Evolutionary conservation across 2,113 vertebrate species (phyloP).

Genomic region (Lepisosteus osseus): DNA sequence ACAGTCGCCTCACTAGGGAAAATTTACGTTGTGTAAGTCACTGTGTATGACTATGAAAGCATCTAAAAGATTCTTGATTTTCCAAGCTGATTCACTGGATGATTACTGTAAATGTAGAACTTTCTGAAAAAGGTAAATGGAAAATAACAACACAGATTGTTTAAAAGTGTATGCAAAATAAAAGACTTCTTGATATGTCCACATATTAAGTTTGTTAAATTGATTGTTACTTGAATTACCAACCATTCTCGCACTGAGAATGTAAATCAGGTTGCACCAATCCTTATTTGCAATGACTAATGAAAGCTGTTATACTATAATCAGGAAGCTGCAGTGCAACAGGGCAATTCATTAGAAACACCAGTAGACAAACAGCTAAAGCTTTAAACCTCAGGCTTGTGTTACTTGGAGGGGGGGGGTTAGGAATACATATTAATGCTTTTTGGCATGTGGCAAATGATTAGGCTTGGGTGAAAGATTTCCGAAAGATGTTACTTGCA

Average conservation of each 20-base stretch:
- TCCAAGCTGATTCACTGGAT: slow-evolving; percentile 21
- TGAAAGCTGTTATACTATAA: slow-evolving; percentile 62
- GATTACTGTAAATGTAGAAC: neutral
- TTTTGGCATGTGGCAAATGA: neutral
- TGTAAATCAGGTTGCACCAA: slow-evolving; percentile 64
- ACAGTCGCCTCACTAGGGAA: slow-evolving; percentile 50
- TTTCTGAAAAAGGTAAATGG: neutral
- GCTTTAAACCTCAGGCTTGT: slow-evolving; percentile 40
- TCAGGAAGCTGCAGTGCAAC: slow-evolving; percentile 63
- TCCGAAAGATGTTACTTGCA: neutral
- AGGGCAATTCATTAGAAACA: slow-evolving; percentile 67
- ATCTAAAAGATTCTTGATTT: slow-evolving; percentile 41
- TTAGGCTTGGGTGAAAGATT: slow-evolving; percentile 7
- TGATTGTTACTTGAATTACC: slow-evolving; percentile 51
- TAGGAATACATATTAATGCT: slow-evolving; percentile 3
- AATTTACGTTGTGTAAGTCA: slow-evolving; percentile 28
- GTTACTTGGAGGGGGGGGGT: slow-evolving; percentile 19
- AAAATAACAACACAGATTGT: neutral
- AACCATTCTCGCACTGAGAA: slow-evolving; percentile 58
- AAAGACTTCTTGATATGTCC: slow-evolving; percentile 42
- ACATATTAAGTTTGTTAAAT: slow-evolving; percentile 44
- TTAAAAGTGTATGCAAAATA: neutral
- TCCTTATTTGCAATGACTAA: slow-evolving; percentile 64
- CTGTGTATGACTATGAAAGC: slow-evolving; percentile 44
- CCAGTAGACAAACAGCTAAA: slow-evolving; percentile 55